Evolutionary conservation across 23 tunicate genomes (phyloP), one percentile per base, ranked within the genome.

Genomic region (Halocynthia roretzi): DNA sequence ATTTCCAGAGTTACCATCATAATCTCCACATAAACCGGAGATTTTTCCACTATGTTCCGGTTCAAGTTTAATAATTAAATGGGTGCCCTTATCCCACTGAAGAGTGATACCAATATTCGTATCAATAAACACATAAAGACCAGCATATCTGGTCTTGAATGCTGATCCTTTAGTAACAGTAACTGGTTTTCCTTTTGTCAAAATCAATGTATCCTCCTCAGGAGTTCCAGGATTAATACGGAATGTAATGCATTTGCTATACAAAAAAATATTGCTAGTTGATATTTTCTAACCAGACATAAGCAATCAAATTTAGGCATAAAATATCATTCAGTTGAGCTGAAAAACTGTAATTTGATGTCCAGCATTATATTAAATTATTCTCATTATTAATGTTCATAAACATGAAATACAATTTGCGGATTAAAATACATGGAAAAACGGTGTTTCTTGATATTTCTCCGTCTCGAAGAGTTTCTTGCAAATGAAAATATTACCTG

Each of bases 71-170:
- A 96, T 82, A 49, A 86, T 83, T 48, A 89, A 71, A 71, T 89
- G 90, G 10, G 99, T 96, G 55, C 96, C 99, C 71, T 96, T 96
- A 88, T 96, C 99, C 99, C 99, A 96, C 51, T 96, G 99, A 63
- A 96, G 66, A 6, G 97, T 96, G 49, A 96, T 78, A 21, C 99
- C 99, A 70, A 96, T 83, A 67, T 80, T 75, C 6, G 99, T 96
- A 67, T 91, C 95, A 53, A 96, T 89, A 79, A 96, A 96, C 19
- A 96, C 89, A 65, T 80, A 96, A 9, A 96, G 78, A 9, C 99
- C 99, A 76, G 93, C 99, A 66, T 94, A 83, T 75, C 99, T 71
- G 10, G 85, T 86, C 6, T 85, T 71, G 65, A 89, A 96, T 19
- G 75, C 83, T 6, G 99, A 96, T 58, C 83, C 85, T 53, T 94